Evolutionary conservation across 2,888 invertebrate genomes (phyloP), one percentile per base, ranked within the genome.

Genomic region (Pterostichus niger): DNA sequence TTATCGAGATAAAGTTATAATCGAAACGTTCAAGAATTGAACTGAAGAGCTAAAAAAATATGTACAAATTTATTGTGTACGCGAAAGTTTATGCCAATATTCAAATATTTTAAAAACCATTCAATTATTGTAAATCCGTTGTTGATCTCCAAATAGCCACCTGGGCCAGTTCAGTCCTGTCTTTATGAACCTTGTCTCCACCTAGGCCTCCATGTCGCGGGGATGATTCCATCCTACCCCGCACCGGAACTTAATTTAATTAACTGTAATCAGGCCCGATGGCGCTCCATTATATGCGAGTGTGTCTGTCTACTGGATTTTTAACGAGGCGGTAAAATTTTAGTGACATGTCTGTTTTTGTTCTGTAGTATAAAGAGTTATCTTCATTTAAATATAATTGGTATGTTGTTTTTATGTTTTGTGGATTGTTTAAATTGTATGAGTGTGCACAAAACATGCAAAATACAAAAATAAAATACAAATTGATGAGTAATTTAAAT

Each of bases 171-270:
- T 5, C 40, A 9, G 7, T 6, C 40, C 3, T 40, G 40, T 9
- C 40, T 24, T 24, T 9, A 40, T 7, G 40, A 9, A 40, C 40
- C 75, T 17, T 35, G 44, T 44, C 49, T 52, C 75, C 33, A n/a
- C 6, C 24, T 46, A 9, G 52, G 31, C 35, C 64, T 64, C 13
- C 35, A n/a, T 35, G 11, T 17, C 17, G 11, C 24, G 6, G 24
- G 17, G 17, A 0, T 17, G 24, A 15, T 6, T 5, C 7, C 61
- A 15, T 17, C 7, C 24, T 3, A 6, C 61, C 15, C 54, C 13
- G 54, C n/a, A n/a, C 59, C 5, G 35, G 64, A 49, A 75, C 75
- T 75, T 75, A 75, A 75, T 75, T 75, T 75, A 75, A 75, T 75
- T 75, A 75, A 75, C 75, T 49, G 46, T 49, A 75, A 75, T 31